Evolutionary conservation across 2,113 vertebrate species (phyloP), one percentile per base, ranked within the genome.

Genomic region (Zosterops hypoxanthus): DNA sequence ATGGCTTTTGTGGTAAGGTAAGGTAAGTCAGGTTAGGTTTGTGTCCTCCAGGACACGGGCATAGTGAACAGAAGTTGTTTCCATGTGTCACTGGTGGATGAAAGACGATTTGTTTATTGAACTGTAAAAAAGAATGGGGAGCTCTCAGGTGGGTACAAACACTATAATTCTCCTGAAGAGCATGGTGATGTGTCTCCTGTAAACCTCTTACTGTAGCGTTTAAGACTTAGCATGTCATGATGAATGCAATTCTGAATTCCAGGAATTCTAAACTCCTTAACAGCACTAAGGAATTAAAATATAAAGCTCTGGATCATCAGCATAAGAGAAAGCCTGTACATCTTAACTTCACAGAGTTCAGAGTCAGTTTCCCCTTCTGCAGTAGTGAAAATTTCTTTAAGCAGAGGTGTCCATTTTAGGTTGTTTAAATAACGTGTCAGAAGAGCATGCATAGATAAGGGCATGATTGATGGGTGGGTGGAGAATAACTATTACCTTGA

Each of bases 1-100:
- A 10, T 25, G 60, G 46, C 42, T 61, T 70, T 86, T 49, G 44
- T 34, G 34, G 34, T 34, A 34, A 34, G 34, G 34, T 34, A 34
- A 34, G 34, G 34, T 34, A 34, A 34, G 34, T 61, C 31, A n/a
- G 41, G 18, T n/a, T 44, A 26, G 20, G 34, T 57, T 69, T 84
- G 46, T 86, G 64, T 57, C 61, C 61, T 47, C 46, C 6, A 11
- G 57, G 5, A 9, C 20, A 42, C 4, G 19, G 25, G 17, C 14
- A 24, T 11, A 3, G 25, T 8, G 14, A 89, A 22, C 28, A 17
- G 8, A 5, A 49, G 13, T 1, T 79, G 39, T 5, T 9, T 50
- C 24, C 0, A 1, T 29, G 25, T 22, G n/a, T 34, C 15, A 2
- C 1, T 1, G 3, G 18, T 41, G 34, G 19, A 15, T 41, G 79